A percentile compares a stretch with the other conserved stretches of the same genome.
phyloP scores from a whole-genome alignment of 2,113 vertebrate genomes.

The Damaliscus lunatus region DNA sequence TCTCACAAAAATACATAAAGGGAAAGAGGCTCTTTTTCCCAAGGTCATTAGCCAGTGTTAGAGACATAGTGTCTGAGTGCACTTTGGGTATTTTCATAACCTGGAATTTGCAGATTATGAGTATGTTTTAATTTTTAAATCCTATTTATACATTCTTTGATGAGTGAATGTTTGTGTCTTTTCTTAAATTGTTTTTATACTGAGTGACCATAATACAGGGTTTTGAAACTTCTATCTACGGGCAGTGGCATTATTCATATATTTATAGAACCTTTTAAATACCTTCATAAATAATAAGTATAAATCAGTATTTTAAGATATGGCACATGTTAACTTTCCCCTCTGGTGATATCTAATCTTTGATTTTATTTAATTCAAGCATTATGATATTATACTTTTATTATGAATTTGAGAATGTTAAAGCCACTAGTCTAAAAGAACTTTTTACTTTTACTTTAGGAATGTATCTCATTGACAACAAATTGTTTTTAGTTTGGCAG shows the following conservation, averaged over 20 bases:
- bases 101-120: neutral
- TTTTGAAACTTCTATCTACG: neutral
- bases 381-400: neutral
- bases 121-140: neutral
- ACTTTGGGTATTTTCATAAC: neutral
- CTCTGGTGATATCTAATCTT: neutral
- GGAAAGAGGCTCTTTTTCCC: neutral
- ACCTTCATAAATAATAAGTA: neutral
- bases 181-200: neutral
- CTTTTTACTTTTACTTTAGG: neutral
- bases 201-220: neutral
- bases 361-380: neutral
- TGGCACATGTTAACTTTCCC: neutral
- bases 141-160: neutral
- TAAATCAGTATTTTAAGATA: neutral
- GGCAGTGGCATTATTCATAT: neutral
- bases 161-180: neutral
- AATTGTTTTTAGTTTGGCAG: slow-evolving; percentile 82
- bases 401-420: neutral
- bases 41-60: neutral
- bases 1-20: neutral
- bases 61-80: neutral
- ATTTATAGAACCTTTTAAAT: neutral
- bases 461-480: neutral
- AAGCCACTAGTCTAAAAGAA: neutral